Base-by-base conservation (phyloP, 35 echinoderm and acorn worm genomes). In the Anneissia japonica region DNA sequence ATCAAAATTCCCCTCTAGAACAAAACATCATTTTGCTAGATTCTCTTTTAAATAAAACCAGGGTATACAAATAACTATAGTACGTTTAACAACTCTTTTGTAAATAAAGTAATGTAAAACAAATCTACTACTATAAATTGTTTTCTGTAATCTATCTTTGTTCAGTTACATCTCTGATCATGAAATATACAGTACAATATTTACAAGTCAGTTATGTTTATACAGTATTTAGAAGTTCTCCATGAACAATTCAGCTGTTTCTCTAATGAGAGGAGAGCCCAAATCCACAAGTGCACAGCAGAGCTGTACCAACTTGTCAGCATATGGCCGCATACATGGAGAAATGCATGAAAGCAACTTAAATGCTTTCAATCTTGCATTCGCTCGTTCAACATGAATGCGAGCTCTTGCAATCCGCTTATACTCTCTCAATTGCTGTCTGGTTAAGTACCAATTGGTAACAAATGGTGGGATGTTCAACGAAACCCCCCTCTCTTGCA, bases 401-500 rank as follows among this genome's bases (percentile, higher is more conserved):
- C 85, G 28, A 43, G 76, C 85, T 10, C 39, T 40, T 19, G 85
- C 85, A 33, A 87, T 87, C 30, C 76, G 39, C 30, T 78, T 46
- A 16, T 36, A 78, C 31, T 77, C 75, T 46, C 39, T 45, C 4
- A 36, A 36, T 79, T 87, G 73, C 9, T 26, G 21, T 40, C 23
- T 39, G 26, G 85, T 88, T 36, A 88, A 74, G 23, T 82, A 32
- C 13, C 41, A 19, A 32, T 31, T 88, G 0, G 23, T 79, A 23
- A 87, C 31, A 82, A 88, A 88, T 35, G 87, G 87, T 26, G 87
- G 87, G 26, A 88, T 26, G 29, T 88, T 88, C 9, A 88, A 12
- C 35, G 46, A 31, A n/a, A 88, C 79, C 40, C 40, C 4, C 14
- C 87, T 77, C 37, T 81, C 76, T n/a, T 76, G 43, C 43, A 88